Evolutionary conservation across 2,888 invertebrate species (phyloP).

Genomic region (Drosophila maculinotata): DNA sequence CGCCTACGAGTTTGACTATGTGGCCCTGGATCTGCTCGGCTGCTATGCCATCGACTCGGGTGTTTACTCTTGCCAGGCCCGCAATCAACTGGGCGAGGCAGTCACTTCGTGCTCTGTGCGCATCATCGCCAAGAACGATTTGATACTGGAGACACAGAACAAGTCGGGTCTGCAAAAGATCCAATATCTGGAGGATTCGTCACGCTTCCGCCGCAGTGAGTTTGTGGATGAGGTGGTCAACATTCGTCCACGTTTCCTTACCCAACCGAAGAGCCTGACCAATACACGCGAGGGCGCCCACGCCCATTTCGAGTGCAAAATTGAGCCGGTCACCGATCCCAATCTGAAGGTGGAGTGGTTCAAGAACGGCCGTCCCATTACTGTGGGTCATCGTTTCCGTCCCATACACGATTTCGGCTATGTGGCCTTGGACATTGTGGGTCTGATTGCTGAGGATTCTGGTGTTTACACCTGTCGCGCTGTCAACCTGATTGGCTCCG

Average conservation of each 20-base stretch:
- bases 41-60: constrained; percentile 99
- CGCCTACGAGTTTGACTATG: constrained; percentile 98
- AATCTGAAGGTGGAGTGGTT: constrained; percentile 99
- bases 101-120: constrained; percentile 96
- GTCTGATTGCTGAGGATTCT: constrained; percentile 97
- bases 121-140: constrained; percentile 94
- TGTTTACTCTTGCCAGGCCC: constrained; percentile 97
- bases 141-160: constrained; percentile 95
- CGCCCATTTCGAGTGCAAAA: constrained; percentile 98
- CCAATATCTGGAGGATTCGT: constrained; percentile 94
- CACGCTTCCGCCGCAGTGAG: constrained; percentile 93
- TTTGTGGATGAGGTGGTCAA: constrained; percentile 93
- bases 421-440: constrained; percentile 98
- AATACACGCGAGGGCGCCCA: constrained; percentile 95
- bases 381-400: constrained; percentile 96
- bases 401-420: constrained; percentile 99
- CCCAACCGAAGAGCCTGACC: constrained; percentile 94
- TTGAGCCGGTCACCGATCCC: constrained; percentile 98
- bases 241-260: constrained; percentile 93
- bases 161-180: constrained; percentile 96
- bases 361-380: constrained; percentile 97
- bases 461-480: constrained; percentile 97
- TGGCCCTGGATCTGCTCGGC: constrained; percentile 97
- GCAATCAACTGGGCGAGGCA: constrained; percentile 97
- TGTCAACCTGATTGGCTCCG: constrained; percentile 94